Base-by-base conservation (phyloP, 1,140 invertebrate species). In the Cataglyphis hispanica region DNA sequence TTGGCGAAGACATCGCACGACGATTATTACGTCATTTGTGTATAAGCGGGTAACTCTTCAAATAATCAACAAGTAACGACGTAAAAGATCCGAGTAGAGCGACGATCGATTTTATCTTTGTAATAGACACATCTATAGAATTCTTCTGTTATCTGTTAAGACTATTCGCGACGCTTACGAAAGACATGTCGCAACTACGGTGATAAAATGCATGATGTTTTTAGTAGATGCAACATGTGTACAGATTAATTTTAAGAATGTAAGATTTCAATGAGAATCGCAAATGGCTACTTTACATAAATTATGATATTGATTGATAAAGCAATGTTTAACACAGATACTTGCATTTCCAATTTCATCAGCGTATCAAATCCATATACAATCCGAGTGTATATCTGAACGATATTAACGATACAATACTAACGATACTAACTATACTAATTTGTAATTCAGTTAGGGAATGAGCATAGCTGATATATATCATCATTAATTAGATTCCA, bases 401-500 rank as follows among this genome's bases (percentile, higher is more conserved):
- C 34, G 43, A 50, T 50, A 50, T 16, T 56, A 69, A 72, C n/a
- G 25, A 61, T 72, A 56, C 25, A 53, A 74, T 50, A 50, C 16
- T 50, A 22, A 27, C 34, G 16, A 50, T 50, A 50, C 16, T 56
- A 69, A 81, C 25, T 25, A 72, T 72, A 37, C 25, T 50, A 50
- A 50, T 50, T 50, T 50, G 78, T 60, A 83, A 83, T 83, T 83
- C 78, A 34, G 67, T 80, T 80, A 43, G 22, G 46, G 46, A 34
- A 83, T 60, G 25, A 72, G 78, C 10, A 1, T 83, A 25, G 27
- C 53, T 40, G 37, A 67, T 74, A 83, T 83, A 37, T 74, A 83
- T 83, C 67, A 83, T 40, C 78, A 60, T 60, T 83, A 74, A 83
- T 83, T 83, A 83, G 67, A 60, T 83, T 83, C 31, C 53, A 31